Conservation (phyloP, 1,140 invertebrate species). For the Zaprionus kolodkinae region DNA sequence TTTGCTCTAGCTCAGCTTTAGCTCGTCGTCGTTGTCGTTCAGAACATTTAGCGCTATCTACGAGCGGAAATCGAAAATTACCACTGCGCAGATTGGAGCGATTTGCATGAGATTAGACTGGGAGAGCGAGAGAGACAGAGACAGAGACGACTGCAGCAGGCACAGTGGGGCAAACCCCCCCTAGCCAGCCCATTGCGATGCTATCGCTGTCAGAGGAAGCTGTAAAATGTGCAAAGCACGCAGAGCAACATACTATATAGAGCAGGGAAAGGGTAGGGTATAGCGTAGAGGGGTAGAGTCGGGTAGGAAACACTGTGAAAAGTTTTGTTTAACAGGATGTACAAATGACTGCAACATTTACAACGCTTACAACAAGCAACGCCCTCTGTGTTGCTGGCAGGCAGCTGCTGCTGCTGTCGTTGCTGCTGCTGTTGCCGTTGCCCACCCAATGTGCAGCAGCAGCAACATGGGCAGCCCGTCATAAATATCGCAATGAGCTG, state of each 20-base stretch:
- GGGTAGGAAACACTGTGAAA: constrained; percentile 49
- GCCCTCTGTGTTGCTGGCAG: constrained; percentile 47
- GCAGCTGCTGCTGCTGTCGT: constrained; percentile 15
- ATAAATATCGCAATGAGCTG: constrained; percentile 82
- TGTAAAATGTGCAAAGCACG: constrained; percentile 46
- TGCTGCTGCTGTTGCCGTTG: constrained; percentile 32
- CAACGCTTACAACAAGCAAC: constrained; percentile 54
- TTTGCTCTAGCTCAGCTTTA: constrained; percentile 7
- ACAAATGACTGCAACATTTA: constrained; percentile 73
- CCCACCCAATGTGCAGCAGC: constrained; percentile 65
- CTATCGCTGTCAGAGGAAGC: constrained; percentile 61
- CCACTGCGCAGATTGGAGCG: constrained; percentile 75
- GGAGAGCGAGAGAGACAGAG: background rate
- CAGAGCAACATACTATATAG: background rate
- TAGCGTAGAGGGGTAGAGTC: background rate
- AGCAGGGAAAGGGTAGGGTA: background rate
- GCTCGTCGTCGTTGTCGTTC: background rate
- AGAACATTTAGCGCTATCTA: constrained; percentile 66
- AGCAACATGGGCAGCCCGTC: constrained; percentile 57
- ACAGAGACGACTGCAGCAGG: background rate
- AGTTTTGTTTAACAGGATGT: constrained; percentile 77
- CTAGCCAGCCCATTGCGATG: constrained; percentile 33
- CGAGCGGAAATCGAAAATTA: constrained; percentile 83
- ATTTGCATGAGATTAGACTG: constrained; percentile 77
- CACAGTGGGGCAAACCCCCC: background rate